These are phyloP conservation scores for Sylvietta virens DNA, from an alignment of 2,113 vertebrate species.

Conservation along the genomic window DNA sequence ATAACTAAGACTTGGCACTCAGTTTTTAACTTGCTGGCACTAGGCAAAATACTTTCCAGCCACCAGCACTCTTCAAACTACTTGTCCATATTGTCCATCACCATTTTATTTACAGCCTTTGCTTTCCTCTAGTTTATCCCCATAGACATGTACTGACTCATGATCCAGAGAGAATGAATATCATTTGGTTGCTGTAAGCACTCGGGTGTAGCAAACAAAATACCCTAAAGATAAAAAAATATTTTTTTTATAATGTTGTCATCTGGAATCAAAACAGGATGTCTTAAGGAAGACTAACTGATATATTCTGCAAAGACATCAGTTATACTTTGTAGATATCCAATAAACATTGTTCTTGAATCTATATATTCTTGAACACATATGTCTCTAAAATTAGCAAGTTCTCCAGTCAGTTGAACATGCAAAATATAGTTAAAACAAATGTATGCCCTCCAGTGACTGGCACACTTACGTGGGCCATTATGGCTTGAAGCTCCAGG, in stretches of 20 bases:
- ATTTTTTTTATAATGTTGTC: neutral
- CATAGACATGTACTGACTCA: slow-evolving; percentile 76
- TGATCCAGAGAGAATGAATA: slow-evolving; percentile 73
- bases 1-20: neutral
- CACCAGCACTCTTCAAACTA: slow-evolving; percentile 71
- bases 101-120: slow-evolving; percentile 71
- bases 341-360: neutral
- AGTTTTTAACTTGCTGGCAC: neutral
- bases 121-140: slow-evolving; percentile 76
- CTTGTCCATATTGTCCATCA: slow-evolving; percentile 68
- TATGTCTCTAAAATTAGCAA: neutral
- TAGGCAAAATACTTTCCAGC: neutral
- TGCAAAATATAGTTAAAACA: neutral
- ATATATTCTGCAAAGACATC: neutral
- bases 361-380: neutral
- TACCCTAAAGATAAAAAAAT: slow-evolving; percentile 61
- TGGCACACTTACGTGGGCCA: neutral
- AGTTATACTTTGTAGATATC: neutral
- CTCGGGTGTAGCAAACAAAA: slow-evolving; percentile 75
- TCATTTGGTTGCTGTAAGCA: slow-evolving; percentile 68
- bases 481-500: neutral
- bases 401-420: neutral
- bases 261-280: neutral
- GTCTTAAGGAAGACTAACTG: neutral
- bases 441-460: neutral